Percentiles rank a stretch among this genome's conserved stretches.
Conservation (phyloP, 2,113 vertebrate species). For the Chauna torquata region DNA sequence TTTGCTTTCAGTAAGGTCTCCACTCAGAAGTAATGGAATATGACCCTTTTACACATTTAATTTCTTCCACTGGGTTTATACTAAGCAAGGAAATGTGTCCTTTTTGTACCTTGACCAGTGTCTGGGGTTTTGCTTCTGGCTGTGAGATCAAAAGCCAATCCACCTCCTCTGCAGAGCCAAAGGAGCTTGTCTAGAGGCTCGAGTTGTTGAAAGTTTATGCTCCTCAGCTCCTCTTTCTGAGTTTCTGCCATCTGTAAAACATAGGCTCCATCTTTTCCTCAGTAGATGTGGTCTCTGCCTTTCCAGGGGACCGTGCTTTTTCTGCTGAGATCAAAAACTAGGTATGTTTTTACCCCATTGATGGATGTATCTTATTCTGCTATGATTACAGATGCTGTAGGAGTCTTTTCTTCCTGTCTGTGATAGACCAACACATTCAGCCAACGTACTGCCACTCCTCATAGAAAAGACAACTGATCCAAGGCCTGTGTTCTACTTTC, state of each 20-base stretch:
- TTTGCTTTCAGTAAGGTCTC: conserved; percentile 17
- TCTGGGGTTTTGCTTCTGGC: neutral
- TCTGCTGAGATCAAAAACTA: neutral
- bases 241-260: neutral
- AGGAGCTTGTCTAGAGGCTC: neutral
- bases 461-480: neutral
- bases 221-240: neutral
- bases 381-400: neutral
- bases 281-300: neutral
- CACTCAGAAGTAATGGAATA: neutral
- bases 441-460: neutral
- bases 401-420: neutral
- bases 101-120: neutral
- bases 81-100: neutral
- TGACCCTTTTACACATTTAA: neutral
- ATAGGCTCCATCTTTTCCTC: neutral
- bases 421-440: neutral
- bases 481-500: neutral
- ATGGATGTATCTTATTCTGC: neutral
- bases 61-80: conserved; percentile 13
- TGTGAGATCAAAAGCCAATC: neutral
- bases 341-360: neutral
- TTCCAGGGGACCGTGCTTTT: neutral
- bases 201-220: neutral
- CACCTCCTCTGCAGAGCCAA: neutral